A percentile compares a stretch with the other conserved stretches of the same genome.
Evolutionary conservation across 2,797 vertebrate species (phyloP).

Genomic region (Tapirus indicus): DNA sequence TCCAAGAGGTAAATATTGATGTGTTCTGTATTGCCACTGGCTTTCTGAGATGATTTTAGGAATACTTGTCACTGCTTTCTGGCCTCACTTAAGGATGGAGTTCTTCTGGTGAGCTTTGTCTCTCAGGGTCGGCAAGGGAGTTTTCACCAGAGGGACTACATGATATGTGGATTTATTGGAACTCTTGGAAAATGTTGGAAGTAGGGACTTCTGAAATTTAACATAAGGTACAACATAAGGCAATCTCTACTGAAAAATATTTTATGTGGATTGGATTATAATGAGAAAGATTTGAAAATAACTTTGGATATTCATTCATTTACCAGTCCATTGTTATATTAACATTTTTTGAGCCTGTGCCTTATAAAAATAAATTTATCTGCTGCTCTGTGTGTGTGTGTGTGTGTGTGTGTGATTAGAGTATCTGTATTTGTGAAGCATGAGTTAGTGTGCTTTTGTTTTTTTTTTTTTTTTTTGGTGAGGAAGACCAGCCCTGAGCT

Average conservation of each 20-base stretch:
- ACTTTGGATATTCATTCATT: slow-evolving; percentile 53
- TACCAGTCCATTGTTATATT: slow-evolving; percentile 19
- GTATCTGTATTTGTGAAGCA: not conserved
- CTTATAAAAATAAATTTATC: slow-evolving; percentile 45
- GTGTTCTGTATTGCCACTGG: not conserved
- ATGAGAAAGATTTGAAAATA: slow-evolving; percentile 49
- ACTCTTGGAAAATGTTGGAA: not conserved
- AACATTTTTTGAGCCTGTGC: slow-evolving; percentile 23
- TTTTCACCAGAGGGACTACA: not conserved
- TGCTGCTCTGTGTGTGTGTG: not conserved
- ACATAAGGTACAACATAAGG: slow-evolving; percentile 46
- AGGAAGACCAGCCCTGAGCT: too few species aligned
- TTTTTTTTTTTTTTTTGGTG: slow-evolving; percentile 60
- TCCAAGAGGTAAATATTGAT: not conserved
- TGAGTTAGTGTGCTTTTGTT: slow-evolving; percentile 17
- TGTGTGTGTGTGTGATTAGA: not conserved
- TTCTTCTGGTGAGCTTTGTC: not conserved
- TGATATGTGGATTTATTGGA: not conserved
- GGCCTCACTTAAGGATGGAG: not conserved
- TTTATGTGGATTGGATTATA: slow-evolving; percentile 53
- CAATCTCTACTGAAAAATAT: slow-evolving; percentile 16
- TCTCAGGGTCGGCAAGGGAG: not conserved
- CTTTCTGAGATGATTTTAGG: not conserved
- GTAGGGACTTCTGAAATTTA: slow-evolving; percentile 56
- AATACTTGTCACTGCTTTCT: not conserved